Percentiles rank a stretch among this genome's conserved stretches.
Evolutionary conservation across 2,797 vertebrate species (phyloP).

Genomic region (Sebastes dallii): DNA sequence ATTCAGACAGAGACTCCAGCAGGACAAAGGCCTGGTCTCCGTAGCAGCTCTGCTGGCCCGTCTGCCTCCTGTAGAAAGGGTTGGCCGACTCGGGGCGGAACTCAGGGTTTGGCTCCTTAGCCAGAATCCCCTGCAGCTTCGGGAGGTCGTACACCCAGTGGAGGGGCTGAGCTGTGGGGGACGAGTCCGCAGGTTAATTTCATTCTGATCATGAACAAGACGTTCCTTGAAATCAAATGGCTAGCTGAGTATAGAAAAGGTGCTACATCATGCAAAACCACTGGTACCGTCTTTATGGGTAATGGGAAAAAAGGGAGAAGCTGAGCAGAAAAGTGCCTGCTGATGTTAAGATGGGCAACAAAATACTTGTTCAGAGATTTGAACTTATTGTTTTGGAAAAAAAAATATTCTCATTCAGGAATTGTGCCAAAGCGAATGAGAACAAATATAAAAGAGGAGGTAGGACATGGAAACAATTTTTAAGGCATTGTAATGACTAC

Average conservation of each 20-base stretch:
- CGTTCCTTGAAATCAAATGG: background rate
- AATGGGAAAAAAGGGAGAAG: rapidly evolving
- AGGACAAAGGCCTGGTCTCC: conserved; percentile 83
- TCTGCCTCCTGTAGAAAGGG: conserved; percentile 80
- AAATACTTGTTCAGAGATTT: no score
- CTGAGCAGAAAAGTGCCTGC: background rate
- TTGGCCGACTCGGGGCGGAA: conserved; percentile 80
- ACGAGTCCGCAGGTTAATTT: background rate
- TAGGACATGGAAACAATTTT: background rate
- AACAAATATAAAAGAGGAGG: background rate
- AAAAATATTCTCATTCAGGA: no score
- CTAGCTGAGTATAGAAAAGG: background rate
- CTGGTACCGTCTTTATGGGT: background rate
- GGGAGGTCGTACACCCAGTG: conserved; percentile 83
- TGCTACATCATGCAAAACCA: background rate
- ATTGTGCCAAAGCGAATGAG: background rate
- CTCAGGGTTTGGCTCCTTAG: conserved; percentile 71
- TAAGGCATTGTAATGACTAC: background rate
- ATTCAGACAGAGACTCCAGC: conserved; percentile 80
- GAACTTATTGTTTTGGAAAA: no score
- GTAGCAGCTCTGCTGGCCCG: conserved; percentile 82
- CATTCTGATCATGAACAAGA: background rate
- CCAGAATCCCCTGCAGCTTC: conserved; percentile 74
- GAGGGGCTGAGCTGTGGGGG: conserved; percentile 77
- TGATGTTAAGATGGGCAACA: background rate